Conservation (phyloP, 2,797 vertebrate species). For the Gadopsis marmoratus region DNA sequence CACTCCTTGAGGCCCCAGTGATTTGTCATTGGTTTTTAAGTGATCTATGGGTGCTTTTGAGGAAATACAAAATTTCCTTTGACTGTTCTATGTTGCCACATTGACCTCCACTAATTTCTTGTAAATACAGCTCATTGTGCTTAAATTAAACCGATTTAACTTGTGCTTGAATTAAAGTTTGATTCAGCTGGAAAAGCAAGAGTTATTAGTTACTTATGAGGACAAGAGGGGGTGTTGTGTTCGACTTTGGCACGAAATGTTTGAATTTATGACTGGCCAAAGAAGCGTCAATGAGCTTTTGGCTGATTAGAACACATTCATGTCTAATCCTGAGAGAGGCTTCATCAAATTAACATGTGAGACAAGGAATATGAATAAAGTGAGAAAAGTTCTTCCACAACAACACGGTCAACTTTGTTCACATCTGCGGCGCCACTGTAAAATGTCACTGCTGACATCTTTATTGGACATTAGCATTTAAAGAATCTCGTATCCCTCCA, state of each 20-base stretch:
- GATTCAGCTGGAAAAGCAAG: conserved; percentile 26
- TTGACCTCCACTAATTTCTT: conserved; percentile 48
- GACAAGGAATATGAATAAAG: conserved; percentile 27
- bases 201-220: conserved; percentile 36
- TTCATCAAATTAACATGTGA: conserved; percentile 31
- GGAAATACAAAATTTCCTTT: conserved; percentile 37
- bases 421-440: conserved; percentile 49
- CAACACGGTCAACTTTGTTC: conserved; percentile 38
- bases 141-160: conserved; percentile 52
- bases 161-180: conserved; percentile 62
- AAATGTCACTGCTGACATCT: conserved; percentile 74
- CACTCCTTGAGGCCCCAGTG: conserved; percentile 25
- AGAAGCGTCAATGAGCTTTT: not conserved
- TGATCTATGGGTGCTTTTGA: conserved; percentile 55
- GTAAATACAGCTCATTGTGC: conserved; percentile 62
- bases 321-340: conserved; percentile 41
- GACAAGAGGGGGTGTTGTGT: not conserved
- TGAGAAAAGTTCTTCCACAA: conserved; percentile 49
- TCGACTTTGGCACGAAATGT: conserved; percentile 22
- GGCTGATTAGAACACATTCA: conserved; percentile 10
- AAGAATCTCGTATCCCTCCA: conserved; percentile 60
- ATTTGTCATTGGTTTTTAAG: conserved; percentile 32
- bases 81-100: conserved; percentile 26
- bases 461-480: conserved; percentile 74
- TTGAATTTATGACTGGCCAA: not conserved